These are phyloP conservation scores for Eristalinus sepulchralis DNA, from an alignment of 2,888 invertebrate genomes.

Conservation along the genomic window DNA sequence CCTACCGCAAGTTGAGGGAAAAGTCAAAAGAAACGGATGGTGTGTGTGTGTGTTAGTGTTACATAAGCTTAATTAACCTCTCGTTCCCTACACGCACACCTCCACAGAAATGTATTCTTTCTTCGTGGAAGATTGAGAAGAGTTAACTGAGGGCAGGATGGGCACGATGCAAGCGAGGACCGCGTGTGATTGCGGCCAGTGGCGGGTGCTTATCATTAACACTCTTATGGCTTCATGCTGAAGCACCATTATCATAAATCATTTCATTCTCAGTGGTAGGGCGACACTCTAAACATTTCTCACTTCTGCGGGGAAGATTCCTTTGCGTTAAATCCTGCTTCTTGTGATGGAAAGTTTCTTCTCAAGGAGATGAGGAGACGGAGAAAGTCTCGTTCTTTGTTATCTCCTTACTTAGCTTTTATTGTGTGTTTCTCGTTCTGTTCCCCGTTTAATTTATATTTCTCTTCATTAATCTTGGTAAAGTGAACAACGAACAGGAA, in stretches of 20 bases:
- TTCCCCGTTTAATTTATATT: conserved; percentile 31
- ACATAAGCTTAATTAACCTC: conserved; percentile 29
- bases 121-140: not conserved
- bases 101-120: not conserved
- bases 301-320: conserved; percentile 11
- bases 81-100: not conserved
- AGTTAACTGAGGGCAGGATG: not conserved
- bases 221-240: conserved; percentile 16
- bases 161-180: not conserved
- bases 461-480: conserved; percentile 50
- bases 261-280: conserved; percentile 25
- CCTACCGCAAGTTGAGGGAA: not conserved
- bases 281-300: conserved; percentile 39
- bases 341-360: not conserved
- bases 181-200: not conserved
- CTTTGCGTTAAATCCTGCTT: not conserved
- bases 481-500: conserved; percentile 9
- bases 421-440: not conserved
- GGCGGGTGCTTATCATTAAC: conserved; percentile 40
- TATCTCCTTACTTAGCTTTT: conserved; percentile 1
- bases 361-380: no score
- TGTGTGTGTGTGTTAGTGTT: conserved; percentile 3
- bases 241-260: conserved; percentile 64
- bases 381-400: no score
- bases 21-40: not conserved